Percentiles rank a stretch among this genome's conserved stretches.
phyloP scores from a whole-genome alignment of 64 coral and sea anemone species.

The Montipora efflorescens region DNA sequence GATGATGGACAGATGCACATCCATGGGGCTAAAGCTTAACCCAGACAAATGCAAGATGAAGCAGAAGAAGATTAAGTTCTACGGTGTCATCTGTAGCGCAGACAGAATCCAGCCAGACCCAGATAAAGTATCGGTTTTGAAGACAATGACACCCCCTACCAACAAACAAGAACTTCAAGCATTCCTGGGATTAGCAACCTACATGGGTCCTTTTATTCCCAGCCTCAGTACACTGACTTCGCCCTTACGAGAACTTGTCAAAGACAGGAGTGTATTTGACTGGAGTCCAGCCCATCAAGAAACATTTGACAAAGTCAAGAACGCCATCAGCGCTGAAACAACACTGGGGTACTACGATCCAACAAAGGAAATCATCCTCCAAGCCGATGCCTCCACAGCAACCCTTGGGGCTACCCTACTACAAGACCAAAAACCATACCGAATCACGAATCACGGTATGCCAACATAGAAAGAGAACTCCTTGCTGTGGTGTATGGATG shows the following conservation, averaged over 20 bases:
- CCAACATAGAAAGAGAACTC: slow-evolving; percentile 56
- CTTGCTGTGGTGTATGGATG: slow-evolving; percentile 66
- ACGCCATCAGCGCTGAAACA: neutral
- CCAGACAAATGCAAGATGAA: neutral
- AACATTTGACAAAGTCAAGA: neutral
- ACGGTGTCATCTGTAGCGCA: neutral
- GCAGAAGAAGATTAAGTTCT: slow-evolving; percentile 3
- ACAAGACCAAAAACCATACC: slow-evolving; percentile 34
- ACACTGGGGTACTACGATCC: neutral
- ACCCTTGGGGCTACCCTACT: neutral
- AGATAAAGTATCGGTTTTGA: too few species aligned
- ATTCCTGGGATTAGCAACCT: too few species aligned
- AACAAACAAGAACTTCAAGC: too few species aligned
- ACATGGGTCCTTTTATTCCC: too few species aligned
- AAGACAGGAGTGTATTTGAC: too few species aligned
- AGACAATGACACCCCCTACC: too few species aligned
- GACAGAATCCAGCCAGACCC: too few species aligned
- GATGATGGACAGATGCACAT: too few species aligned
- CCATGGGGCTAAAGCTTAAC: too few species aligned
- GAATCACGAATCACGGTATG: slow-evolving; percentile 1
- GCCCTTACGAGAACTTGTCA: too few species aligned
- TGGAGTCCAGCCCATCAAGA: neutral
- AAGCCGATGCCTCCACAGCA: too few species aligned
- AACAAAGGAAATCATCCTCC: neutral
- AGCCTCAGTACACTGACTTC: too few species aligned